A percentile compares a stretch with the other conserved stretches of the same genome.
These are phyloP conservation scores for Parascotia fuliginaria DNA, from an alignment of 2,888 invertebrate genomes.

Conservation along the genomic window DNA sequence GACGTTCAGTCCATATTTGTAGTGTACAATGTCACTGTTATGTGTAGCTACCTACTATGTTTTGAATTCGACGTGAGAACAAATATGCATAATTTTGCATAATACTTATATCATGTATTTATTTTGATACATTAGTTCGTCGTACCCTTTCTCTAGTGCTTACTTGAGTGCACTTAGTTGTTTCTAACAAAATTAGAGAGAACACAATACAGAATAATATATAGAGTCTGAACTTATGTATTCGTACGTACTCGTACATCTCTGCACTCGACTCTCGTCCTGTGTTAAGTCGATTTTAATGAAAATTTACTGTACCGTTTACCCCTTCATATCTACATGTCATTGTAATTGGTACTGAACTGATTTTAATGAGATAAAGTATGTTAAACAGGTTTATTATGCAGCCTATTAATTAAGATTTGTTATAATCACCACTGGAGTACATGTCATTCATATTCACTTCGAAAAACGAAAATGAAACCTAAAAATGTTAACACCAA, in stretches of 20 bases:
- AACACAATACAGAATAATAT: conserved; percentile 29
- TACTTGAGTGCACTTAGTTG: conserved; percentile 19
- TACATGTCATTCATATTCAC: no score
- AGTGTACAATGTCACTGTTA: conserved; percentile 11
- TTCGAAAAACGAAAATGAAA: no score
- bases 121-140: background rate
- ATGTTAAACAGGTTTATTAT: conserved; percentile 12
- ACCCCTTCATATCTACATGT: conserved; percentile 27
- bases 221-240: conserved; percentile 4
- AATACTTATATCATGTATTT: background rate
- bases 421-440: no score
- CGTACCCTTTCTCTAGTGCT: conserved; percentile 3
- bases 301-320: conserved; percentile 33
- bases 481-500: no score
- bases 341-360: conserved; percentile 31
- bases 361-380: conserved; percentile 28
- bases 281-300: conserved; percentile 36
- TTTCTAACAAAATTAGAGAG: conserved; percentile 25
- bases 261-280: conserved; percentile 19
- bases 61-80: background rate
- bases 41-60: conserved; percentile 3
- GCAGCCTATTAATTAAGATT: conserved; percentile 13
- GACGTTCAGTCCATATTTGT: background rate
- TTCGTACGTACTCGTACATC: conserved; percentile 11
- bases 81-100: background rate